Evolutionary conservation across 2,113 vertebrate species (phyloP), one percentile per base, ranked within the genome.

Genomic region (Zingel zingel): DNA sequence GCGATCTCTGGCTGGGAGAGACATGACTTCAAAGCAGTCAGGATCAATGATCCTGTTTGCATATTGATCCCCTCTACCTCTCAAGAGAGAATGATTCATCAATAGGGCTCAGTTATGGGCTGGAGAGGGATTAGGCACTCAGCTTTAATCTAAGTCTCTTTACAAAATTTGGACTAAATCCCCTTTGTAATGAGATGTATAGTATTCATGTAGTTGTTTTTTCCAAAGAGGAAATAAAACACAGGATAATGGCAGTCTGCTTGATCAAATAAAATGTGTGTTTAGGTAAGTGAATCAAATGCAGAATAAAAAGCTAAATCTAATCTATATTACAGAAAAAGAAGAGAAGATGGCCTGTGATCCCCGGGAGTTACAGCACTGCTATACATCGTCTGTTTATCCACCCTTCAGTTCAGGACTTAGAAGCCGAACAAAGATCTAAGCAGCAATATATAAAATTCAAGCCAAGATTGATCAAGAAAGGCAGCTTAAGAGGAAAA

Each of bases 21-120:
- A 90, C 94, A 91, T 91, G 90, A 90, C 93, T 93, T 94, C 90
- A 93, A 93, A 93, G 91, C 88, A 89, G 86, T 65, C 81, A 50
- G 83, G 90, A 94, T 94, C 93, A 94, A 94, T 94, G 91, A 91
- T 86, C 85, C 85, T 61, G 83, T 93, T 93, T 93, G 89, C 92
- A 89, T 85, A 94, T 94, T 81, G 93, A 94, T 93, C 80, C 51
- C 45, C 79, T 79, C 71, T 68, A 56, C 74, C 76, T 90, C 86
- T 51, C 78, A 0, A 6, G 85, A 88, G 91, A 89, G 74, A 67
- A 66, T 6, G 16, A 86, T 87, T 76, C 84, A 91, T 93, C 92
- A 85, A 91, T 92, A 90, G 59, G 79, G 77, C 91, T 92, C 82
- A 87, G 83, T 86, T 73, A 76, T 71, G 75, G 86, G 68, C 90